These are phyloP conservation scores for Drosophila longiperda DNA, from an alignment of 2,888 invertebrate genomes.

Conservation along the genomic window DNA sequence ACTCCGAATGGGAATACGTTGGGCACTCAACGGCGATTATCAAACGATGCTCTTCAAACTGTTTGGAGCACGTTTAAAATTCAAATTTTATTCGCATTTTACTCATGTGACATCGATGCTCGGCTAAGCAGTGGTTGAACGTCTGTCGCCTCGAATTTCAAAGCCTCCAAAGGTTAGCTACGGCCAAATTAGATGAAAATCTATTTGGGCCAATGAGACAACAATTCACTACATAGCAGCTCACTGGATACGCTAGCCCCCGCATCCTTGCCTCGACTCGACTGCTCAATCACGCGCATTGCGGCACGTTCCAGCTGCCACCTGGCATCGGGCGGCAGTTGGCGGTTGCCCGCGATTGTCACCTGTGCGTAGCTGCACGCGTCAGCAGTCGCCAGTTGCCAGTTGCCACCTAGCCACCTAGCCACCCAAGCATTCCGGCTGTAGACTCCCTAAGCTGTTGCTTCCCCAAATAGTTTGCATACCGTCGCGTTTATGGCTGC, in stretches of 20 bases:
- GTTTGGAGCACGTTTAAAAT: slow-evolving; percentile 54
- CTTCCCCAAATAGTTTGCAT: slow-evolving; percentile 74
- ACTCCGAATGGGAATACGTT: neutral
- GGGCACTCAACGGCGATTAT: slow-evolving; percentile 45
- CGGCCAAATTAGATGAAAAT: slow-evolving; percentile 62
- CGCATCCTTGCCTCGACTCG: neutral
- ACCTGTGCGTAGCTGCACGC: slow-evolving; percentile 68
- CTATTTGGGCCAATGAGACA: slow-evolving; percentile 54
- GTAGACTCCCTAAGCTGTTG: slow-evolving; percentile 55
- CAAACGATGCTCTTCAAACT: slow-evolving; percentile 51
- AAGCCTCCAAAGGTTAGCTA: slow-evolving; percentile 45
- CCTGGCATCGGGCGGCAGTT: slow-evolving; percentile 18
- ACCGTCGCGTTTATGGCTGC: slow-evolving; percentile 48
- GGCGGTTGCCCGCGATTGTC: slow-evolving; percentile 58
- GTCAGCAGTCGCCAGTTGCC: slow-evolving; percentile 26
- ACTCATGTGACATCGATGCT: slow-evolving; percentile 17
- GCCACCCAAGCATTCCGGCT: neutral
- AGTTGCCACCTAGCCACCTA: neutral
- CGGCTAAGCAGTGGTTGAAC: slow-evolving; percentile 64
- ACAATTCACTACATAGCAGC: slow-evolving; percentile 19
- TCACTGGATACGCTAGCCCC: neutral
- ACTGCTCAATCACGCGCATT: slow-evolving; percentile 62
- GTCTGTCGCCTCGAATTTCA: slow-evolving; percentile 58
- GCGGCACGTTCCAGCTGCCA: slow-evolving; percentile 57
- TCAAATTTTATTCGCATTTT: slow-evolving; percentile 36